phyloP scores from a whole-genome alignment of 2,797 vertebrate genomes.

The Rhabdophis nuchalis region DNA sequence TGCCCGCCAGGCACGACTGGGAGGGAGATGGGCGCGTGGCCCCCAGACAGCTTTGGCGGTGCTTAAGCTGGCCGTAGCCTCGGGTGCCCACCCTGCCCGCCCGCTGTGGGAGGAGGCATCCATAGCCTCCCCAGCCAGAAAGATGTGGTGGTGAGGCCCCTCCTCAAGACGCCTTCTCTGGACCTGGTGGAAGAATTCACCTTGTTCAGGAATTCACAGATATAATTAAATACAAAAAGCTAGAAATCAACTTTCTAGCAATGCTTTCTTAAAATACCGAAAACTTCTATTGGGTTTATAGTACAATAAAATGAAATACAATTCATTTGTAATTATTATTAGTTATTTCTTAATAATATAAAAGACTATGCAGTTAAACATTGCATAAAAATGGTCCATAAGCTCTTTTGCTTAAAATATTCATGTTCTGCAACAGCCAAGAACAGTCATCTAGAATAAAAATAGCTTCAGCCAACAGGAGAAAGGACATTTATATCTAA shows the following conservation, averaged over 20 bases:
- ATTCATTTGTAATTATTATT: neutral
- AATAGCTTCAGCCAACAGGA: neutral
- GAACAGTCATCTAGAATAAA: neutral
- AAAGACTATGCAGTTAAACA: neutral
- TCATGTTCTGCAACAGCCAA: neutral
- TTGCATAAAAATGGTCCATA: neutral
- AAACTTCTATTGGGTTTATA: neutral
- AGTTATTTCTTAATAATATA: neutral
- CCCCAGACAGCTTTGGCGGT: too few species aligned
- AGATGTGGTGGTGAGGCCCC: too few species aligned
- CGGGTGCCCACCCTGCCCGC: too few species aligned
- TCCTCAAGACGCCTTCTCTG: too few species aligned
- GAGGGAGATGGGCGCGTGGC: too few species aligned
- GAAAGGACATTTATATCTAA: neutral
- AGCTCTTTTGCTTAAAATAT: neutral
- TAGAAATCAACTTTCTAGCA: neutral
- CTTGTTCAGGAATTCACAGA: neutral
- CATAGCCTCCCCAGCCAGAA: too few species aligned
- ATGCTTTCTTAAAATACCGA: neutral
- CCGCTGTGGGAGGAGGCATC: too few species aligned
- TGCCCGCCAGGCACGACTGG: too few species aligned
- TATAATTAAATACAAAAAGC: neutral
- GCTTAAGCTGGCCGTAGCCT: too few species aligned
- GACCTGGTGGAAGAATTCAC: neutral
- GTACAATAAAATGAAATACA: neutral